These are phyloP conservation scores for Antheraea pernyi DNA, from an alignment of 1,140 invertebrate species.

Conservation along the genomic window DNA sequence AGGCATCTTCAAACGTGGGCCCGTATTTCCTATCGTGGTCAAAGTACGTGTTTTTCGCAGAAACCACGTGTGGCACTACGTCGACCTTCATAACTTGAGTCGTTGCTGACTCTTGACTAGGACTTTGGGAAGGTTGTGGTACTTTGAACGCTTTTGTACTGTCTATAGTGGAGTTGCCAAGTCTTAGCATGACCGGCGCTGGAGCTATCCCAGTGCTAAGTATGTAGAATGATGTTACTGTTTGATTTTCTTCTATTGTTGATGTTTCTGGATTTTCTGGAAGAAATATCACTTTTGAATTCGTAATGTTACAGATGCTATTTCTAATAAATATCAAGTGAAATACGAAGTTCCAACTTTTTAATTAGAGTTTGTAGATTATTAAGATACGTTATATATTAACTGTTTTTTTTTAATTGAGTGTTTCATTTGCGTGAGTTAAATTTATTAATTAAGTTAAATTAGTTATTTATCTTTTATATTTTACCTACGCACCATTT, in stretches of 20 bases:
- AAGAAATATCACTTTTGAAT: neutral
- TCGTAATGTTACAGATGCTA: no score
- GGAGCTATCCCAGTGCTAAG: constrained; percentile 59
- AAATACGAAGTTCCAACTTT: no score
- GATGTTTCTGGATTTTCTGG: constrained; percentile 53
- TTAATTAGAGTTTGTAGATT: no score
- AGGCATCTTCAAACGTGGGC: constrained; percentile 83
- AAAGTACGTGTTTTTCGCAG: constrained; percentile 75
- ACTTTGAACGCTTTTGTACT: constrained; percentile 75
- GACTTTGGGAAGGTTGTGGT: constrained; percentile 51
- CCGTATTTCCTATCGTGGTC: constrained; percentile 83
- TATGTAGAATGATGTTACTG: constrained; percentile 63
- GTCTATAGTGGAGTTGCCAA: constrained; percentile 75
- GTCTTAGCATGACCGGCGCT: constrained; percentile 62
- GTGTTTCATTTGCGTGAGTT: no score
- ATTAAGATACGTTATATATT: no score
- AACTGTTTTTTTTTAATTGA: no score
- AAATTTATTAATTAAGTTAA: no score
- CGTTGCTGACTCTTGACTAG: constrained; percentile 11
- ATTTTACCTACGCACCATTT: no score
- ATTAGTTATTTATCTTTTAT: no score
- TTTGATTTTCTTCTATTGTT: constrained; percentile 49
- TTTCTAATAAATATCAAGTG: no score
- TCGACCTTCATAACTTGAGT: constrained; percentile 26
- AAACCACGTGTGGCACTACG: constrained; percentile 64